phyloP scores from a whole-genome alignment of 2,797 vertebrate genomes.

The Rhabdophis nuchalis region DNA sequence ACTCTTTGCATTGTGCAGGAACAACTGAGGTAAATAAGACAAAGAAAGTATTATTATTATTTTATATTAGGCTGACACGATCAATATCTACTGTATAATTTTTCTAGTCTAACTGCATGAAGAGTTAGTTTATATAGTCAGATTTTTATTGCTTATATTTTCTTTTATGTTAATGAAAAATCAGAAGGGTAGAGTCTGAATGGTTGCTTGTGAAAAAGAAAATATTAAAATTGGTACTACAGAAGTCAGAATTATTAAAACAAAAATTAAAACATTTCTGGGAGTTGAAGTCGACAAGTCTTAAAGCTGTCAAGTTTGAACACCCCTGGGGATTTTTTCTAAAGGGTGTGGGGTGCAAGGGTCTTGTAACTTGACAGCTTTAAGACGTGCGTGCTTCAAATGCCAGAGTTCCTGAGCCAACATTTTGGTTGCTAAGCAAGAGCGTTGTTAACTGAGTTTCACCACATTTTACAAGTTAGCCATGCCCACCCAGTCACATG shows the following conservation, averaged over 20 bases:
- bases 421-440: too few relatives aligned
- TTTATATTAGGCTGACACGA: neutral
- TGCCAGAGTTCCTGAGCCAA: too few relatives aligned
- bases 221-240: too few relatives aligned
- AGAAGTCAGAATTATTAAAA: neutral
- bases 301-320: too few relatives aligned
- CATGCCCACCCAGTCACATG: too few relatives aligned
- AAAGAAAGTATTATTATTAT: neutral
- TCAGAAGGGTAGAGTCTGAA: neutral
- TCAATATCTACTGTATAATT: neutral
- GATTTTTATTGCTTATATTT: neutral
- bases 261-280: neutral
- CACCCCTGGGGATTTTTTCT: too few relatives aligned
- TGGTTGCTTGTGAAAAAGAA: neutral
- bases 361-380: too few relatives aligned
- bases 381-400: too few relatives aligned
- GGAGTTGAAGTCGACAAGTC: too few relatives aligned
- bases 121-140: neutral
- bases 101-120: neutral
- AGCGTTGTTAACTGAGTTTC: too few relatives aligned
- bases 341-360: too few relatives aligned
- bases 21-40: neutral
- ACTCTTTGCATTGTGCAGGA: neutral
- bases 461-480: too few relatives aligned
- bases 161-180: neutral